Conservation (phyloP, 2,888 invertebrate genomes). For the Drosophila yooni region DNA sequence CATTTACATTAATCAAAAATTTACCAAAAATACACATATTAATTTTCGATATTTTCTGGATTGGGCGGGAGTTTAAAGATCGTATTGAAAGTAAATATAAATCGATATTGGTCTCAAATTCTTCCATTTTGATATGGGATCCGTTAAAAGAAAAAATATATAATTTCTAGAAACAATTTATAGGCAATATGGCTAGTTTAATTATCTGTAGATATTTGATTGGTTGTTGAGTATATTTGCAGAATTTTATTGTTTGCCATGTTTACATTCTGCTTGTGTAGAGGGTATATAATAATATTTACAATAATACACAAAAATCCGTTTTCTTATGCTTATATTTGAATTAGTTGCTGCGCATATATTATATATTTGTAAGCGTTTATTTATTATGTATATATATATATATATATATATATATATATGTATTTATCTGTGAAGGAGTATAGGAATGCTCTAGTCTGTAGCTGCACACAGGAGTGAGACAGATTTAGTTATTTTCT, state of each 20-base stretch:
- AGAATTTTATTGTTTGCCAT: not conserved
- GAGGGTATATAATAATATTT: slow-evolving; percentile 1
- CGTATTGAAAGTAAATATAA: not conserved
- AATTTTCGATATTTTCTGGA: not conserved
- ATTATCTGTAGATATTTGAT: not conserved
- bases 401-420: not conserved
- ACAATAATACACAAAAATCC: not conserved
- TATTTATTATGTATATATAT: slow-evolving; percentile 2
- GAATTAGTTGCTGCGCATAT: slow-evolving; percentile 1
- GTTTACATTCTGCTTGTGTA: not conserved
- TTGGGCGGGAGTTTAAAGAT: not conserved
- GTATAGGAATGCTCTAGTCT: not conserved
- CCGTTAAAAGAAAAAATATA: not conserved
- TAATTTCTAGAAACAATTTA: not conserved
- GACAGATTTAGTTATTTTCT: not conserved
- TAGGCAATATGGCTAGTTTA: not conserved
- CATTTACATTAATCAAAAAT: not conserved
- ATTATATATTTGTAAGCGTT: not conserved
- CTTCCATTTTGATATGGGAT: not conserved
- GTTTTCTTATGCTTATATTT: slow-evolving; percentile 4
- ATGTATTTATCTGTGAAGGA: not conserved
- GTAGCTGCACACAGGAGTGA: not conserved
- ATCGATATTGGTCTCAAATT: not conserved
- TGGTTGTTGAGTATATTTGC: not conserved
- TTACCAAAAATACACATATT: not conserved